These are phyloP conservation scores for Phengaris alcon DNA, from an alignment of 2,888 invertebrate genomes.

Conservation along the genomic window DNA sequence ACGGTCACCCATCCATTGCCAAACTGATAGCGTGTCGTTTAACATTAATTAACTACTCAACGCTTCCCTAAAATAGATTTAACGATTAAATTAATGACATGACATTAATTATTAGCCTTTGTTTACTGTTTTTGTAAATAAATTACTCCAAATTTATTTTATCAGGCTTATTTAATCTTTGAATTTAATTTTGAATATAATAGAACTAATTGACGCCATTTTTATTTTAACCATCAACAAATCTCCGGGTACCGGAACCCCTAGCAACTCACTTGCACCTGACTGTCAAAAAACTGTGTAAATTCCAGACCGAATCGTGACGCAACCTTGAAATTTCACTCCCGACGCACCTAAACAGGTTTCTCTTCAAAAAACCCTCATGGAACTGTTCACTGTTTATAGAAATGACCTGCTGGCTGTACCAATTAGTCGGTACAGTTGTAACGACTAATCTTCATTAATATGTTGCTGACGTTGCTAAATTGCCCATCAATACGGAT, in stretches of 20 bases:
- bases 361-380: too few relatives aligned
- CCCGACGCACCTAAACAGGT: too few relatives aligned
- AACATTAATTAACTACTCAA: constrained; percentile 13
- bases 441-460: constrained; percentile 17
- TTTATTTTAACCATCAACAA: not conserved
- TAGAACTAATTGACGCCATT: not conserved
- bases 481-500: constrained; percentile 17
- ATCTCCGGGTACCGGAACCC: too few relatives aligned
- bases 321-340: too few relatives aligned
- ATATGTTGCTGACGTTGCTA: constrained; percentile 14
- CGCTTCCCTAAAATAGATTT: constrained; percentile 20
- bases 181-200: constrained; percentile 14
- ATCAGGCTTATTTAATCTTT: not conserved
- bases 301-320: too few relatives aligned
- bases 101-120: constrained; percentile 19
- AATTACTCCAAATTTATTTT: constrained; percentile 16
- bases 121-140: constrained; percentile 7
- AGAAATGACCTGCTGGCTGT: not conserved
- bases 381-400: not conserved
- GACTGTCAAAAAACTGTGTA: too few relatives aligned
- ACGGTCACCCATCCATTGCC: constrained; percentile 10
- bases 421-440: not conserved
- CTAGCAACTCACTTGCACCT: too few relatives aligned
- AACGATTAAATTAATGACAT: constrained; percentile 2
- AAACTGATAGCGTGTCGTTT: not conserved